phyloP scores from a whole-genome alignment of 2,888 invertebrate genomes.

The Eupelmus urozonus region DNA sequence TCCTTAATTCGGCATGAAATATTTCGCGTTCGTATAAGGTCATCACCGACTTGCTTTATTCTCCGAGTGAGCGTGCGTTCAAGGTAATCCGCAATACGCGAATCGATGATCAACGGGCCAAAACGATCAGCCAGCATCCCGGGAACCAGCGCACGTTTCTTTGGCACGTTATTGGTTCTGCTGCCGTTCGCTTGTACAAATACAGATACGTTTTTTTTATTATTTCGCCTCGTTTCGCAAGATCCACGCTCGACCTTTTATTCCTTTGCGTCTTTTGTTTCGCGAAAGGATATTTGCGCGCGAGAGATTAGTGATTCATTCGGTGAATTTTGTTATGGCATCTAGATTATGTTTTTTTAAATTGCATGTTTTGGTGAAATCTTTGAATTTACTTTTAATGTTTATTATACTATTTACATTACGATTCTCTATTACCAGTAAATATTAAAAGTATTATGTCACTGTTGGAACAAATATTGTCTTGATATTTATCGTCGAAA shows the following conservation, averaged over 20 bases:
- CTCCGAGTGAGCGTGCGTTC: conserved; percentile 13
- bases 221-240: not conserved
- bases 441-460: no score
- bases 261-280: conserved; percentile 10
- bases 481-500: no score
- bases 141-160: conserved; percentile 1
- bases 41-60: conserved; percentile 3
- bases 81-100: conserved; percentile 38
- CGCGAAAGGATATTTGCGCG: not conserved
- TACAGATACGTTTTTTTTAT: conserved; percentile 4
- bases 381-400: no score
- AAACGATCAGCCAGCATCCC: conserved; percentile 17
- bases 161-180: not conserved
- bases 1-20: conserved; percentile 14
- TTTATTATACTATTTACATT: no score
- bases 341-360: not conserved
- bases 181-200: not conserved
- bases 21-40: conserved; percentile 25
- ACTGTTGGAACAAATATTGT: no score
- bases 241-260: conserved; percentile 22
- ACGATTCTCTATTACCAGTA: no score
- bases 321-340: no score
- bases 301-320: not conserved
- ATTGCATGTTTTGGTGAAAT: no score
- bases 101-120: conserved; percentile 41